Base-by-base conservation (phyloP, 2,113 vertebrate genomes). In the Peromyscus polionotus region DNA sequence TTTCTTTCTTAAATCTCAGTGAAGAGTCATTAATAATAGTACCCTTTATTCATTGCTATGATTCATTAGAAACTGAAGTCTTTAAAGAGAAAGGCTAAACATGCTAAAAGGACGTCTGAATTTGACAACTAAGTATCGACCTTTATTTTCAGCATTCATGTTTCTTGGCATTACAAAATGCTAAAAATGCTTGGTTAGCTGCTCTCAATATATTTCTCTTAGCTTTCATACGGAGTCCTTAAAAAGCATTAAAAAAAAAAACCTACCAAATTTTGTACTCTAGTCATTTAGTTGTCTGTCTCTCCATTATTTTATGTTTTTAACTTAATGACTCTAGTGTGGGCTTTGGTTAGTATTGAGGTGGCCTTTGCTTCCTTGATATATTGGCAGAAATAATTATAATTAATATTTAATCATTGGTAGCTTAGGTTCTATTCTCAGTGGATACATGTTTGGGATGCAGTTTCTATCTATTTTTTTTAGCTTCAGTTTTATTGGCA, bases 1-100 rank as follows among this genome's bases (percentile, higher is more conserved):
- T 97, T 97, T 97, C 97, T 97, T 98, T 97, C 94, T 98, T 97
- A 96, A 96, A 96, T 97, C 97, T 97, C 88, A 95, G 86, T 97
- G 97, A 95, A 98, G 97, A 97, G 97, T 97, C 95, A 97, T 97
- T 89, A 96, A 88, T 95, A 97, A 95, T 97, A 68, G 92, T 96
- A 94, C 88, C 84, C 95, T 97, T 96, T 97, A 97, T 97, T 97
- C 96, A 36, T 87, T 95, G 70, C 90, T 96, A 65, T 95, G 96
- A 97, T 97, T 97, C 95, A 88, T 75, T 96, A 81, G 88, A 95
- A 97, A 92, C 93, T 96, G 67, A 97, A 97, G 91, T 97, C 86
- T 97, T 63, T 92, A 92, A 97, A 95, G 91, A 97, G 80, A 96
- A 97, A 96, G 94, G 81, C 91, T 94, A 97, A 97, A 97, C 95